Conservation (phyloP, 2,113 vertebrate species). For the Terrapene triunguis region DNA sequence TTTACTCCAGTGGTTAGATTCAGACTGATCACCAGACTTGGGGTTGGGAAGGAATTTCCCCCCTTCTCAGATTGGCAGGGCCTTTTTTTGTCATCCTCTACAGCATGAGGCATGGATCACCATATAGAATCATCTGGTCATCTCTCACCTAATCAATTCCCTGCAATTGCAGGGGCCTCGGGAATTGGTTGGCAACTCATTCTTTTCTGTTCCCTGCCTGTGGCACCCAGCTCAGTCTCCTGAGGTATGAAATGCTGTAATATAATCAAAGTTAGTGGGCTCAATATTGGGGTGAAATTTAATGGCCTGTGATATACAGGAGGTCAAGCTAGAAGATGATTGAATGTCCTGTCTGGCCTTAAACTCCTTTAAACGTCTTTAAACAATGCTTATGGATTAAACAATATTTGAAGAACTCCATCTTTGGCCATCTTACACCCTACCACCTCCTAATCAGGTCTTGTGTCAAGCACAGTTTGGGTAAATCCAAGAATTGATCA, state of each 20-base stretch:
- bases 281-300: background rate
- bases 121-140: background rate
- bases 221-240: background rate
- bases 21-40: background rate
- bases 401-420: background rate
- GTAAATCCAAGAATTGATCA: background rate
- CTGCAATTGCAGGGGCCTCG: background rate
- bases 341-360: background rate
- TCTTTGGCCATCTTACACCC: background rate
- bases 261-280: background rate
- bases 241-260: background rate
- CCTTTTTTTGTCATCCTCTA: background rate
- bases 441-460: background rate
- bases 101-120: background rate
- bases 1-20: background rate
- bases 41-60: background rate
- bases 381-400: background rate
- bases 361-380: background rate
- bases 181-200: background rate
- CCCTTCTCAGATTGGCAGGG: background rate
- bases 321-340: background rate
- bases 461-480: background rate
- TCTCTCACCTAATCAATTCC: background rate
- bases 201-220: background rate
- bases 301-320: background rate